Base-by-base conservation (phyloP, 2,797 vertebrate genomes). In the Australoheros facetus region DNA sequence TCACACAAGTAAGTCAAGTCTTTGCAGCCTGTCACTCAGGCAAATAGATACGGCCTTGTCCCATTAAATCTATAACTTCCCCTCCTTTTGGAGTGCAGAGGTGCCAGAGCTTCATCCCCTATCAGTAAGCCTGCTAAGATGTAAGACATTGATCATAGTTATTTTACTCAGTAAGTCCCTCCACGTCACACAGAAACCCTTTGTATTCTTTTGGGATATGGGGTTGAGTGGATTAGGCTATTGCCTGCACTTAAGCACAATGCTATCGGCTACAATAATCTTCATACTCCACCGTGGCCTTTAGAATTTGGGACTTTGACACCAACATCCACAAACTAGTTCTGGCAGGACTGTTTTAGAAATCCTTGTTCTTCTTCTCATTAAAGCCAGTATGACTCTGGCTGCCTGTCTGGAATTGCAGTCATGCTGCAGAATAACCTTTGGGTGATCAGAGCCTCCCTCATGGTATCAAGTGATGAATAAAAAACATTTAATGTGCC, bases 101-200 rank as follows among this genome's bases (percentile, higher is more conserved):
- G 66, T 57, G 37, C 78, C 80, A 72, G 73, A 37, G 77, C 70
- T 60, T 78, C 81, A 74, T 77, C 77, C 83, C 78, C 81, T 79
- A 85, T 85, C 82, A 82, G 85, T 78, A 71, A 82, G 86, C 74
- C 79, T 58, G 76, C 87, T 89, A 85, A 92, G 93, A 91, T 84
- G 91, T 88, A 86, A 91, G 62, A 88, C 91, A 91, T 93, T 92
- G 88, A 91, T 94, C 91, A 92, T 76, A 71, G 89, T 93, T 93
- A 92, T 92, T 92, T 91, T 78, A 85, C 87, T 87, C 86, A 53
- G 83, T 94, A 93, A 94, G 89, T 92, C 90, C 86, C 88, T 89
- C 84, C 82, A 75, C 78, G 55, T 69, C 4, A 77, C 54, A 57
- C 82, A 81, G 77, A 88, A 85, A 72, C 73, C 80, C 79, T 64